A percentile compares a stretch with the other conserved stretches of the same genome.
Conservation (phyloP, 2,888 invertebrate species). For the Gisinianus flammeolus region DNA sequence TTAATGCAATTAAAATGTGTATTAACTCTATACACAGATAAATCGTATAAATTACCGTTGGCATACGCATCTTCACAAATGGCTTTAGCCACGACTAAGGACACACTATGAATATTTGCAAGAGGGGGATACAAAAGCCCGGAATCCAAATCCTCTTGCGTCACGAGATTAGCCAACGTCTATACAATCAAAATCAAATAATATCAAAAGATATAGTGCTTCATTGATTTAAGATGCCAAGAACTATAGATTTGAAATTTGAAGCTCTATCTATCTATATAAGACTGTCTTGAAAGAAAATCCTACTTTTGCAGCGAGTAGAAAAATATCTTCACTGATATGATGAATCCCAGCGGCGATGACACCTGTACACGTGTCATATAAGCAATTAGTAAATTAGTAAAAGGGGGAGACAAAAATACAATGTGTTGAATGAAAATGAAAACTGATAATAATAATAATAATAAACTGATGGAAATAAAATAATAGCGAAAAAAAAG, state of each 20-base stretch:
- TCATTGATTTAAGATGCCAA: background rate
- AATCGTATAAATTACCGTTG: conserved; percentile 25
- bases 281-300: background rate
- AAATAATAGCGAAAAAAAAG: too few species aligned
- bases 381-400: too few species aligned
- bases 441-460: too few species aligned
- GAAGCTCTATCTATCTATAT: background rate
- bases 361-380: too few species aligned
- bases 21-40: too few species aligned
- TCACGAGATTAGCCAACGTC: conserved; percentile 83
- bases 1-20: too few species aligned
- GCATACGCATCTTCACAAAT: conserved; percentile 43
- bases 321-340: conserved; percentile 90
- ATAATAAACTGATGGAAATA: too few species aligned
- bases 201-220: background rate
- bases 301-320: conserved; percentile 76
- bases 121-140: conserved; percentile 95
- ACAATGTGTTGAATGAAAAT: too few species aligned
- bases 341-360: conserved; percentile 90
- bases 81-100: conserved; percentile 78
- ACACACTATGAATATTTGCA: conserved; percentile 80
- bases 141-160: conserved; percentile 76
- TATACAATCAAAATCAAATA: conserved; percentile 60
- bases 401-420: too few species aligned
- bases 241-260: background rate